These are phyloP conservation scores for Vireo altiloquus DNA, from an alignment of 2,113 vertebrate genomes.

Conservation along the genomic window DNA sequence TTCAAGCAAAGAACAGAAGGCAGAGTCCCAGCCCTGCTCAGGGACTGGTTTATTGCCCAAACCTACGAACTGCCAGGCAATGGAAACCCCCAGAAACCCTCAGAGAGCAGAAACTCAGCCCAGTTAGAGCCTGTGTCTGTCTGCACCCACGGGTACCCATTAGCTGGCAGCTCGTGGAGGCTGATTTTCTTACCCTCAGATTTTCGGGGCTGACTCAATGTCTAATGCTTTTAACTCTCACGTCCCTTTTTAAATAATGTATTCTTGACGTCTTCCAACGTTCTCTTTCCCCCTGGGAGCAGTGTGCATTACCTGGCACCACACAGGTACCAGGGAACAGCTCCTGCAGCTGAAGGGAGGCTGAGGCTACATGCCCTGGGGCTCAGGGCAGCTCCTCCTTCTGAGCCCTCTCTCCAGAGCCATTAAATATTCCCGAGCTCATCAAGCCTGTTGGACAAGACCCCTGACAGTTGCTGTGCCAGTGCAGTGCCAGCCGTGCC, in stretches of 20 bases:
- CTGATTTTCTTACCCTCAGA: not conserved
- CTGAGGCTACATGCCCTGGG: not conserved
- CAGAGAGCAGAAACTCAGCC: not conserved
- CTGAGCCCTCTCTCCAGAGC: not conserved
- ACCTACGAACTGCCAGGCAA: not conserved
- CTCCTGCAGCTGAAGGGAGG: not conserved
- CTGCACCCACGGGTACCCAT: not conserved
- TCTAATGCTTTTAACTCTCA: not conserved
- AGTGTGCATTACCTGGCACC: not conserved
- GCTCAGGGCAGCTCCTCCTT: not conserved
- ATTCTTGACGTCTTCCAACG: not conserved
- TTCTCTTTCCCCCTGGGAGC: not conserved
- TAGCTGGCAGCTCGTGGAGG: not conserved
- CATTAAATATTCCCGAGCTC: not conserved
- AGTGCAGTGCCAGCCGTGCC: not conserved
- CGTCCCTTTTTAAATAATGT: not conserved
- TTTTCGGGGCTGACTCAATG: not conserved
- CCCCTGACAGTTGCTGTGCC: not conserved
- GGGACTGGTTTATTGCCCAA: not conserved
- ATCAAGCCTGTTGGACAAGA: not conserved
- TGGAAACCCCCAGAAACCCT: not conserved
- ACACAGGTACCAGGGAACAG: not conserved
- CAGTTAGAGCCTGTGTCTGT: not conserved
- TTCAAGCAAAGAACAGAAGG: not conserved
- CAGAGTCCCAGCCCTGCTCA: not conserved